Evolutionary conservation across 1,140 invertebrate species (phyloP).

Genomic region (Aphaenogaster rudis): DNA sequence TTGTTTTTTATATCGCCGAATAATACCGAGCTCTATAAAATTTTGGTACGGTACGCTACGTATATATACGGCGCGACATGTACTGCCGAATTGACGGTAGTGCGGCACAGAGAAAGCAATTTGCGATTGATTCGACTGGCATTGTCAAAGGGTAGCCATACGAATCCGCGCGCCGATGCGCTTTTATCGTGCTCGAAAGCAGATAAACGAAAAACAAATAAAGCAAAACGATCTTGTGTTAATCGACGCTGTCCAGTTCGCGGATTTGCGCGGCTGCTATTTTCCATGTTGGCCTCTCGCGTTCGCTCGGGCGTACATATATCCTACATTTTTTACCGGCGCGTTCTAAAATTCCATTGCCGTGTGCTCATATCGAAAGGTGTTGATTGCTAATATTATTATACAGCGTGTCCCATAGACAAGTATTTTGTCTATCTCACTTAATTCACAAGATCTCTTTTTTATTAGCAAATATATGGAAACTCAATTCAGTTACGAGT

Average conservation of each 20-base stretch:
- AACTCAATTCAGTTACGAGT: not conserved
- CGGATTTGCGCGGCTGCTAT: constrained; percentile 59
- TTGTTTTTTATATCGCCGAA: not conserved
- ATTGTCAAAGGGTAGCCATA: constrained; percentile 71
- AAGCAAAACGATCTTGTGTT: constrained; percentile 67
- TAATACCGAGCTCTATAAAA: constrained; percentile 26
- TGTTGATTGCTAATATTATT: constrained; percentile 37
- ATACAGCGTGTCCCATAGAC: not conserved
- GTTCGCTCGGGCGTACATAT: constrained; percentile 30
- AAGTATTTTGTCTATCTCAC: not conserved
- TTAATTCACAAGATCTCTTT: not conserved
- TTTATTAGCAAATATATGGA: not conserved
- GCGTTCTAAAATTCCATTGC: constrained; percentile 46
- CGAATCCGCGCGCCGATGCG: constrained; percentile 62
- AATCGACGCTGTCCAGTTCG: constrained; percentile 65
- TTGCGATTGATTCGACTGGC: constrained; percentile 71
- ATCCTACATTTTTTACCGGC: constrained; percentile 47
- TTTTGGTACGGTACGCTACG: not conserved
- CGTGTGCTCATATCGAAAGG: constrained; percentile 4
- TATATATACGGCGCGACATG: constrained; percentile 31
- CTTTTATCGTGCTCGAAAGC: constrained; percentile 63
- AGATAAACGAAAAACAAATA: constrained; percentile 65
- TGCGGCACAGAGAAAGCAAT: constrained; percentile 63
- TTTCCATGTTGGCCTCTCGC: constrained; percentile 42
- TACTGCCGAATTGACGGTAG: constrained; percentile 32